Evolutionary conservation across 2,797 vertebrate genomes (phyloP).

Genomic region (Gadopsis marmoratus): DNA sequence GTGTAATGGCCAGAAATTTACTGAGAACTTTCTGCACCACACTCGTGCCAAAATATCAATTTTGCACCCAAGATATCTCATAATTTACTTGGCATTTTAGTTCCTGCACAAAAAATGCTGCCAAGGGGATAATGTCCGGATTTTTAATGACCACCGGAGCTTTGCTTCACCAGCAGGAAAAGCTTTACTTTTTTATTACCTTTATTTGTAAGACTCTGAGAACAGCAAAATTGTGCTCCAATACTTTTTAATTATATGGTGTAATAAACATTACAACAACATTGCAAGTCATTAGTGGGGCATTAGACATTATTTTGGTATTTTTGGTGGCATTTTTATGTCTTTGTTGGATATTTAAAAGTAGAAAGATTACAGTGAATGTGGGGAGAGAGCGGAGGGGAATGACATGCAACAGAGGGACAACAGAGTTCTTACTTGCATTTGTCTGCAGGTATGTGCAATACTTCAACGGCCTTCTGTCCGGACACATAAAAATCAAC

Average conservation of each 20-base stretch:
- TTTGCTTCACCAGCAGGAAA: background rate
- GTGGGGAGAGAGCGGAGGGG: background rate
- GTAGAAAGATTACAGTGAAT: background rate
- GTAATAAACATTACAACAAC: background rate
- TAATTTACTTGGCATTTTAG: background rate
- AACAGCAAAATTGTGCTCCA: background rate
- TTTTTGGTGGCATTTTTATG: background rate
- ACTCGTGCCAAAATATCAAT: background rate
- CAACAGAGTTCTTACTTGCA: background rate
- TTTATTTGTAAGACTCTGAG: background rate
- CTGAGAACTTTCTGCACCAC: background rate
- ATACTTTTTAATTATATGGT: background rate
- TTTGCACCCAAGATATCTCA: background rate
- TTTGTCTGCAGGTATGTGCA: slow-evolving; percentile 89
- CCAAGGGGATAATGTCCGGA: background rate
- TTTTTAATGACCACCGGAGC: background rate
- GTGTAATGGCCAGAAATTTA: background rate
- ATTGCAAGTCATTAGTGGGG: background rate
- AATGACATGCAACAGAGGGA: too few species aligned
- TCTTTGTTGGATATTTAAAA: background rate
- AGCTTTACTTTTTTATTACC: background rate
- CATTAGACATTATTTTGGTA: background rate
- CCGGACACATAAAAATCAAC: slow-evolving; percentile 97
- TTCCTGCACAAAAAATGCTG: background rate
- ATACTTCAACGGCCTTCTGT: slow-evolving; percentile 96